Evolutionary conservation across 2,797 vertebrate genomes (phyloP), one percentile per base, ranked within the genome.

Genomic region (Argyrosomus regius): DNA sequence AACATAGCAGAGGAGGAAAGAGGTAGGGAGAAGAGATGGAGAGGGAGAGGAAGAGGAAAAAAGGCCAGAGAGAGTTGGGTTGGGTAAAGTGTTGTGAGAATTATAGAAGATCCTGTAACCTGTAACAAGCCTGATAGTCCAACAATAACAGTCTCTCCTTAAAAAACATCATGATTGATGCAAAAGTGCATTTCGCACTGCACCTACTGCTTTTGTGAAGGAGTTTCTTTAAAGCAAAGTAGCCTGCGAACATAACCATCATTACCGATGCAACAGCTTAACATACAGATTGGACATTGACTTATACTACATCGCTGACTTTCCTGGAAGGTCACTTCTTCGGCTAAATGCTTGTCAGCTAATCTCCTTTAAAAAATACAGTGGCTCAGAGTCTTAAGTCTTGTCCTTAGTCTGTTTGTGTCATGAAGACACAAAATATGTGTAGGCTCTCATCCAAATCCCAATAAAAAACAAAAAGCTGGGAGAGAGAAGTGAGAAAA

Each of bases 1-100:
- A 90, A 85, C 86, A 90, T 88, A 84, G 82, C 70, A 66, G 89
- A 89, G 85, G 80, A 89, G 84, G 86, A 91, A 86, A 81, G 84
- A 92, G 86, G 86, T 88, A 82, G 75, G 50, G 72, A 85, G 60
- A 67, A 84, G 77, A 84, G 80, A 85, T 85, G 83, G 80, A 84
- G 72, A 72, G 3, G 70, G 57, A 35, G 35, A 35, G 35, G 35
- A 35, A 78, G 60, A 41, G 45, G 18, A 45, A 66, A 60, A 68
- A 76, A 69, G 61, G 58, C 41, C 1, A 16, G 61, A 71, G 65
- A 80, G 24, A 56, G 20, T 58, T 2, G 48, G 43, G 46, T 28
- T 28, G 43, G 3, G 49, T 35, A 26, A 24, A 60, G 26, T 43
- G n/a, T 28, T 53, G 22, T 9, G 49, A 26, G 57, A 49, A 49